Conservation (phyloP, 1,140 invertebrate genomes). For the Trachelipus rathkii region DNA sequence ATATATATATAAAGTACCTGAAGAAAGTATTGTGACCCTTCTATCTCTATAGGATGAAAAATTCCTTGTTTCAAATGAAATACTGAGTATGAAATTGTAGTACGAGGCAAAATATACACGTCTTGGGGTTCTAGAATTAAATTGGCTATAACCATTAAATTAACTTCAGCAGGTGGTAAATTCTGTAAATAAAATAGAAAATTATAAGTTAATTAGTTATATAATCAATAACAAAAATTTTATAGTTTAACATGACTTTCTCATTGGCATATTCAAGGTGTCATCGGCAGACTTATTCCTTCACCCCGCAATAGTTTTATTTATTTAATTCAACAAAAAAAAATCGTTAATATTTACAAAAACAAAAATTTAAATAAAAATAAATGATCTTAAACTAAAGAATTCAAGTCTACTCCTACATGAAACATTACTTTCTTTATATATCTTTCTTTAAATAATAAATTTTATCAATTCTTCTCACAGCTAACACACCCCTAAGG, state of each 20-base stretch:
- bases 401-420: too few relatives aligned
- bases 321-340: too few relatives aligned
- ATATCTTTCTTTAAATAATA: too few relatives aligned
- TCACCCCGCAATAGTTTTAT: constrained; percentile 43
- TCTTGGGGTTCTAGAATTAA: constrained; percentile 28
- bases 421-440: too few relatives aligned
- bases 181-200: background rate
- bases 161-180: constrained; percentile 23
- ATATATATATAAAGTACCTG: background rate
- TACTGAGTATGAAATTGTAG: constrained; percentile 3
- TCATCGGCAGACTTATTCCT: background rate
- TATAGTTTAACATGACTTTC: background rate
- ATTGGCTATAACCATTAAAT: constrained; percentile 34
- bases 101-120: constrained; percentile 26
- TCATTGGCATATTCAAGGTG: background rate
- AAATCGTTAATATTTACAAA: too few relatives aligned
- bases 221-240: background rate
- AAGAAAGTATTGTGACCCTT: constrained; percentile 19
- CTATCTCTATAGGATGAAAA: constrained; percentile 10
- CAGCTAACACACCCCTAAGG: too few relatives aligned
- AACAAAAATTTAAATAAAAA: too few relatives aligned
- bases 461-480: too few relatives aligned
- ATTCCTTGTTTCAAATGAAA: constrained; percentile 24
- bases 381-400: too few relatives aligned
- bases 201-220: background rate